Percentiles rank a stretch among this genome's conserved stretches.
phyloP scores from a whole-genome alignment of 2,113 vertebrate genomes.

The Malurus cyaneus region DNA sequence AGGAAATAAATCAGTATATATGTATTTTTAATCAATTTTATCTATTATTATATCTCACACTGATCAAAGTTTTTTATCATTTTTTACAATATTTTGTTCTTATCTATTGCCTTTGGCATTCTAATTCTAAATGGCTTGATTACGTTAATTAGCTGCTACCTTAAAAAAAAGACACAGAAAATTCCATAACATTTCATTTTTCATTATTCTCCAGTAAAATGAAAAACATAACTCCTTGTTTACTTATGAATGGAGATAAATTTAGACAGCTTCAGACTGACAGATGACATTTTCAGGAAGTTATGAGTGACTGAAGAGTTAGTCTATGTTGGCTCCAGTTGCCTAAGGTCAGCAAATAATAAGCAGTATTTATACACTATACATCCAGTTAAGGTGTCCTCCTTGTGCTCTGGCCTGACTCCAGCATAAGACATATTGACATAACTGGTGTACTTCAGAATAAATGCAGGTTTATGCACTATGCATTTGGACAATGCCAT shows the following conservation, averaged over 20 bases:
- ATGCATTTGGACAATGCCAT: not conserved
- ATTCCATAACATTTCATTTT: not conserved
- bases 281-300: not conserved
- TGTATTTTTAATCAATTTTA: not conserved
- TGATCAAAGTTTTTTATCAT: not conserved
- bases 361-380: not conserved
- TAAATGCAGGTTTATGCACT: not conserved
- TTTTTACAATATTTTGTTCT: not conserved
- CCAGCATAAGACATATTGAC: not conserved
- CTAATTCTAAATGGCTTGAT: not conserved
- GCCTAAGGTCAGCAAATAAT: slow-evolving; percentile 29
- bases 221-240: not conserved
- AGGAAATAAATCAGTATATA: not conserved
- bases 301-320: not conserved
- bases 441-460: not conserved
- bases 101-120: not conserved
- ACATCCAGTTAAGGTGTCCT: not conserved
- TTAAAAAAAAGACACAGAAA: not conserved
- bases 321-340: not conserved
- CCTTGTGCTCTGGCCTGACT: not conserved
- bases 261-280: not conserved
- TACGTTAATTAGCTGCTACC: not conserved
- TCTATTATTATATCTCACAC: not conserved
- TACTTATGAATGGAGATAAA: not conserved
- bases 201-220: not conserved